These are phyloP conservation scores for Tragelaphus oryx DNA, from an alignment of 2,797 vertebrate species.

Conservation along the genomic window DNA sequence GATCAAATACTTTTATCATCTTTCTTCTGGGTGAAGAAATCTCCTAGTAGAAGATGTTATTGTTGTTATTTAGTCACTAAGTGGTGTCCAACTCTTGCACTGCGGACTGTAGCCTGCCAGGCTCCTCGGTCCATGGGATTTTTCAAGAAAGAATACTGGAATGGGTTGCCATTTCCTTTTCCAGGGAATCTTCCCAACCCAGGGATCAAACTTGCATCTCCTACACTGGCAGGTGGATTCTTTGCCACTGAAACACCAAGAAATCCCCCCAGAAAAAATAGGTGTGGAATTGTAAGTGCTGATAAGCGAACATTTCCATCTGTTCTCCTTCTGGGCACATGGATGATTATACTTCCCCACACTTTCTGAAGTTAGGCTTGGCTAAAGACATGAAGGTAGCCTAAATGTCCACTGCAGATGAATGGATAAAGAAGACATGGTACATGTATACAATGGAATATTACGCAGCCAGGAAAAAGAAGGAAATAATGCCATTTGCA, in stretches of 20 bases:
- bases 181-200: no score
- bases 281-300: not conserved
- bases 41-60: not conserved
- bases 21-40: not conserved
- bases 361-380: not conserved
- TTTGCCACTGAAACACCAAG: not conserved
- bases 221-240: not conserved
- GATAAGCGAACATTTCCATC: not conserved
- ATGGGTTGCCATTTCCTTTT: not conserved
- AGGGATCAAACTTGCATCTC: not conserved
- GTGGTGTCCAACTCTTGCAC: not conserved
- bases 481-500: not conserved
- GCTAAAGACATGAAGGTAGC: not conserved
- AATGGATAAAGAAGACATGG: not conserved
- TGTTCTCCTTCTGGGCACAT: not conserved
- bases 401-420: not conserved
- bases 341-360: not conserved
- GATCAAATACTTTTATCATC: not conserved
- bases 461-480: not conserved
- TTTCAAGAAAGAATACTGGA: not conserved
- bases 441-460: not conserved
- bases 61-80: not conserved
- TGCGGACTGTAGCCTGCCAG: not conserved
- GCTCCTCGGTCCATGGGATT: not conserved
- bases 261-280: not conserved